Conservation (phyloP, 1,140 invertebrate genomes). For the Bathynomus jamesi region DNA sequence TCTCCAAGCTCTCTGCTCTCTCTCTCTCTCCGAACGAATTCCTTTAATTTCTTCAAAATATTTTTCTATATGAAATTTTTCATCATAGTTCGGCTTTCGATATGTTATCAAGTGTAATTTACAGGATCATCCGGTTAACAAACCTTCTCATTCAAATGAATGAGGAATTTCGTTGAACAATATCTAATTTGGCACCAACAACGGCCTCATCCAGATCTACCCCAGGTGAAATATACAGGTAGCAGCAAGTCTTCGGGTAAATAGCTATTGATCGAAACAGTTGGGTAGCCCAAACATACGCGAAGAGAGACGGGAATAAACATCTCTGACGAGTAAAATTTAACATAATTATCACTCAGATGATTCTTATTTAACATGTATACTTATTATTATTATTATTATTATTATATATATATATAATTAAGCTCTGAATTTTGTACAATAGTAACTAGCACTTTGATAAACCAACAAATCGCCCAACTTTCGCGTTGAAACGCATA, state of each 20-base stretch:
- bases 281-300: neutral
- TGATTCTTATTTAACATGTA: neutral
- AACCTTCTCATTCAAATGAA: no score
- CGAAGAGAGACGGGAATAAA: no score
- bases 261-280: neutral
- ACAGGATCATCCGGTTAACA: no score
- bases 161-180: no score
- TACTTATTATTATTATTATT: neutral
- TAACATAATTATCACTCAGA: neutral
- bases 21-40: neutral
- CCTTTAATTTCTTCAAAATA: neutral
- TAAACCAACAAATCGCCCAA: neutral
- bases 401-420: neutral
- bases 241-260: no score
- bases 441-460: neutral
- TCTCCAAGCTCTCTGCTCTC: neutral
- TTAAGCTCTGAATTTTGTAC: no score
- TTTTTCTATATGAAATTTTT: neutral
- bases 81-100: neutral
- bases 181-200: no score
- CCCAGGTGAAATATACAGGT: no score
- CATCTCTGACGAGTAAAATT: neutral
- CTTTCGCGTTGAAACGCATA: neutral
- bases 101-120: neutral
- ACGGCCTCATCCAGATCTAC: no score